These are phyloP conservation scores for Eupithecia centaureata DNA, from an alignment of 2,888 invertebrate genomes.

Conservation along the genomic window DNA sequence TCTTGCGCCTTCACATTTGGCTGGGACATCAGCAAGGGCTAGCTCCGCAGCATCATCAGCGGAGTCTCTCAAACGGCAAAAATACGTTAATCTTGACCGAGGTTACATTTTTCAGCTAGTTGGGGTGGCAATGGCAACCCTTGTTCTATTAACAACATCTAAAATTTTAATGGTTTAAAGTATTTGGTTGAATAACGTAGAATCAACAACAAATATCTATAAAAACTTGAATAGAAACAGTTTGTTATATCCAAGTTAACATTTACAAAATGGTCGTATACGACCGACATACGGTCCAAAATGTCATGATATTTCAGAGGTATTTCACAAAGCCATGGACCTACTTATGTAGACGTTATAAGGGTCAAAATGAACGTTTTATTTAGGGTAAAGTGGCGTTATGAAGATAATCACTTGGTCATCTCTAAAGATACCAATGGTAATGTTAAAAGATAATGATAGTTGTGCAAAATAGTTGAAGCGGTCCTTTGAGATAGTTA, in stretches of 20 bases:
- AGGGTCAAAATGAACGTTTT: conserved; percentile 9
- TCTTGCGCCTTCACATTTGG: too few relatives aligned
- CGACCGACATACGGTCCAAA: conserved; percentile 46
- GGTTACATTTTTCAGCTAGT: too few relatives aligned
- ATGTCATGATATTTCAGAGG: conserved; percentile 51
- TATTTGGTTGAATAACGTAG: neutral
- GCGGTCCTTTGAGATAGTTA: neutral
- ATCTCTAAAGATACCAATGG: conserved; percentile 25
- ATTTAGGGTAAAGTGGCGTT: conserved; percentile 8
- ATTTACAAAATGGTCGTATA: conserved; percentile 47
- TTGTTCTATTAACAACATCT: too few relatives aligned
- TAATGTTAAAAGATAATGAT: conserved; percentile 5
- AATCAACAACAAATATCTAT: neutral
- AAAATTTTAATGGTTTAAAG: neutral
- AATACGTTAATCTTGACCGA: too few relatives aligned
- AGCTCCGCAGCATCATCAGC: too few relatives aligned
- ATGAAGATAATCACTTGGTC: conserved; percentile 4
- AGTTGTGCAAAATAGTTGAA: neutral
- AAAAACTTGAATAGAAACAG: neutral
- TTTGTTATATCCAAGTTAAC: conserved; percentile 39
- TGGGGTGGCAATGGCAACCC: too few relatives aligned
- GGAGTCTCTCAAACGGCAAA: too few relatives aligned
- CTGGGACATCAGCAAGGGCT: too few relatives aligned
- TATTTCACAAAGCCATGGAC: conserved; percentile 11
- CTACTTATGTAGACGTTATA: conserved; percentile 13